Evolutionary conservation across 2,797 vertebrate genomes (phyloP).

Genomic region (Thaleichthys pacificus): DNA sequence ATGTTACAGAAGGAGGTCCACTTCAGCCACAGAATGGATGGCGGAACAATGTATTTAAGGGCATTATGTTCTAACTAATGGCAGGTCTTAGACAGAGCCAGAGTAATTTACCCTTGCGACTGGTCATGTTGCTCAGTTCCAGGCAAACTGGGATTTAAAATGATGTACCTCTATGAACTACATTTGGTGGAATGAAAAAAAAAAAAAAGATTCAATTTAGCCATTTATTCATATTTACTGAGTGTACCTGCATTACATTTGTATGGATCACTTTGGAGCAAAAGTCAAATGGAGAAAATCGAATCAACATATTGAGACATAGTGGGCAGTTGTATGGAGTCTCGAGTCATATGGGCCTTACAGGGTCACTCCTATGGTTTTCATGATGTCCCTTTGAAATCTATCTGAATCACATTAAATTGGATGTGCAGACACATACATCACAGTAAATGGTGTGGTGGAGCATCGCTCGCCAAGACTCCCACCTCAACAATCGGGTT

Average conservation of each 20-base stretch:
- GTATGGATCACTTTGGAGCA: conserved; percentile 84
- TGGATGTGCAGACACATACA: conserved; percentile 74
- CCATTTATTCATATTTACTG: conserved; percentile 95
- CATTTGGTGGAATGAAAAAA: conserved; percentile 70
- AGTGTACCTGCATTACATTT: conserved; percentile 87
- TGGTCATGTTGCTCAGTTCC: conserved; percentile 72
- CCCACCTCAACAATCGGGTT: conserved; percentile 70
- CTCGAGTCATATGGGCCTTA: conserved; percentile 61
- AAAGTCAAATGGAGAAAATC: conserved; percentile 74
- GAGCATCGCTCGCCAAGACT: conserved; percentile 66
- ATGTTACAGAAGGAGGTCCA: conserved; percentile 55
- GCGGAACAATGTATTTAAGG: conserved; percentile 76
- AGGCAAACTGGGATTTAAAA: conserved; percentile 80
- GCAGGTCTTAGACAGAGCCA: conserved; percentile 68
- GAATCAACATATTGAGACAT: conserved; percentile 82
- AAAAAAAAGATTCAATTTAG: conserved; percentile 85
- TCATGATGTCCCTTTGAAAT: conserved; percentile 83
- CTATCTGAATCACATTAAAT: conserved; percentile 76
- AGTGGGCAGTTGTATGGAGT: conserved; percentile 67
- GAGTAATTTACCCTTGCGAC: conserved; percentile 78
- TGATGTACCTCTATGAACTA: conserved; percentile 81
- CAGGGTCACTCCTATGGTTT: conserved; percentile 78
- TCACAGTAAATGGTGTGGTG: conserved; percentile 71
- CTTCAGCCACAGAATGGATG: conserved; percentile 60
- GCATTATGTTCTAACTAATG: conserved; percentile 71